phyloP scores from a whole-genome alignment of 2,113 vertebrate species.

The Campylorhamphus procurvoides region DNA sequence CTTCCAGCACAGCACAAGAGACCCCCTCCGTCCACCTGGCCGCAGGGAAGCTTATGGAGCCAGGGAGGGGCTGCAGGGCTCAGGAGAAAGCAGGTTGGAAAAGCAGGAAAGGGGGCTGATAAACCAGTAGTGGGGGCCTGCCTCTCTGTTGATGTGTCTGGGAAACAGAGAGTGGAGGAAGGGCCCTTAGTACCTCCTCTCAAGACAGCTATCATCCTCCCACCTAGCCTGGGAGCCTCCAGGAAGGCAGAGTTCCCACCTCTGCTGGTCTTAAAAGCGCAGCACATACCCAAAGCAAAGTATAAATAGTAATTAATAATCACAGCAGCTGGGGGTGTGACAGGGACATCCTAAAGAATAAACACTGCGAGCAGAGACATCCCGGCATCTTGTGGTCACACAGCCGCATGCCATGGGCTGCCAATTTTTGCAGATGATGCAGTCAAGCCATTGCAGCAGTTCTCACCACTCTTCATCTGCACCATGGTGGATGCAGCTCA shows the following conservation, averaged over 20 bases:
- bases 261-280: neutral
- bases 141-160: neutral
- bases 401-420: rapidly evolving
- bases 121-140: neutral
- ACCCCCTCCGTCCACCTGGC: rapidly evolving
- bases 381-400: neutral
- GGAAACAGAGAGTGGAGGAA: neutral
- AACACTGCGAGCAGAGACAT: neutral
- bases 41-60: neutral
- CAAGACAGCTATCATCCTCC: neutral
- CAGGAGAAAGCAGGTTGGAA: neutral
- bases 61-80: neutral
- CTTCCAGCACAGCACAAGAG: rapidly evolving
- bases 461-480: neutral
- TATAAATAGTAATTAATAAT: conserved; percentile 64
- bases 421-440: neutral
- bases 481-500: neutral
- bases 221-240: neutral
- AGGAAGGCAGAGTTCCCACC: neutral
- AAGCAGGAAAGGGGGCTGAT: neutral
- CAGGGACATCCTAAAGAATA: conserved; percentile 13
- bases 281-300: neutral
- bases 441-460: neutral
- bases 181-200: neutral
- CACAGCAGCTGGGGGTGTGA: conserved; percentile 23